Evolutionary conservation across 1,140 invertebrate species (phyloP).

Genomic region (Agraylea sexmaculata): DNA sequence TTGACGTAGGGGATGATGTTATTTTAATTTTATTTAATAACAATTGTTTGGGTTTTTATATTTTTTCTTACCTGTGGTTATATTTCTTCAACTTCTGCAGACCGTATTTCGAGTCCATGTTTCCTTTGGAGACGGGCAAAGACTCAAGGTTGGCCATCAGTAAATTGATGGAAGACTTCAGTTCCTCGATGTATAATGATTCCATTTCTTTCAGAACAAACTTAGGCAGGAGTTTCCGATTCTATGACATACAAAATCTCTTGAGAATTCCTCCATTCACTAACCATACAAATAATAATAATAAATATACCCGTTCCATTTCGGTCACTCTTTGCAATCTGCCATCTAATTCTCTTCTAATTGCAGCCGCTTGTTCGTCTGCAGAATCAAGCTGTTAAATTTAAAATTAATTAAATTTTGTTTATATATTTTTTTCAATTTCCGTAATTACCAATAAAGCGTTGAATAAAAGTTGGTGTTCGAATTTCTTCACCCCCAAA

Average conservation of each 20-base stretch:
- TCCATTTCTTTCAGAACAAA: slow-evolving; percentile 99
- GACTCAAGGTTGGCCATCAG: slow-evolving; percentile 99
- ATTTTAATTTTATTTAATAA: slow-evolving; percentile 1
- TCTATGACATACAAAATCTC: slow-evolving; percentile 42
- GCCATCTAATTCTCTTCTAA: slow-evolving; percentile 94
- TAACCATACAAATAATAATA: slow-evolving; percentile 5
- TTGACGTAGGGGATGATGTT: neutral
- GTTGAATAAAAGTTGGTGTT: slow-evolving; percentile 98
- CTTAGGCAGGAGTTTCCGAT: slow-evolving; percentile 94
- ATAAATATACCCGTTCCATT: slow-evolving; percentile 78
- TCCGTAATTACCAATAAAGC: slow-evolving; percentile 87
- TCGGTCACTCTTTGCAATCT: slow-evolving; percentile 91
- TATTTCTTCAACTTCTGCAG: slow-evolving; percentile 88
- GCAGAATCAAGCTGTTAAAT: slow-evolving; percentile 83
- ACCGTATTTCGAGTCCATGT: slow-evolving; percentile 94
- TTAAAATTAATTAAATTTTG: neutral
- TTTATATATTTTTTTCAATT: neutral
- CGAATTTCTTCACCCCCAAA: slow-evolving; percentile 96
- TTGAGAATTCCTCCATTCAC: neutral
- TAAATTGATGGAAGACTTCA: slow-evolving; percentile 94
- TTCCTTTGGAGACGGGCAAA: slow-evolving; percentile 93
- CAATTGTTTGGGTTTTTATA: neutral
- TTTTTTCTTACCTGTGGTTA: slow-evolving; percentile 72
- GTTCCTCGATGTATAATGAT: slow-evolving; percentile 95
- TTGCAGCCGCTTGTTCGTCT: slow-evolving; percentile 98